Base-by-base conservation (phyloP, 2,888 invertebrate genomes). In the Synanthedon andrenaeformis region DNA sequence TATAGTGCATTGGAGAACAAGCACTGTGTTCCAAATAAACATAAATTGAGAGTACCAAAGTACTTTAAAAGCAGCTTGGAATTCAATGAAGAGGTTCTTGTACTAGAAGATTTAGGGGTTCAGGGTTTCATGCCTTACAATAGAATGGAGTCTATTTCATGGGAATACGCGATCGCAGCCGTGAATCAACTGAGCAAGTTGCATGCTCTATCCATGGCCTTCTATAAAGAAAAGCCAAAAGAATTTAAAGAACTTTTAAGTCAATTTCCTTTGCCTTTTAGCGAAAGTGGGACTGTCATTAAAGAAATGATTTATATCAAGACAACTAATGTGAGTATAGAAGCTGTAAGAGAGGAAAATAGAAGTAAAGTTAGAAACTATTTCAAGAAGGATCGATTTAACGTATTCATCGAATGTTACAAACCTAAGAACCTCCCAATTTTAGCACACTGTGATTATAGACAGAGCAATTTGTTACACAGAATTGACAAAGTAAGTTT, bases 171-270 rank as follows among this genome's bases (percentile, higher is more conserved):
- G 0, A 51, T 63, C 0, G 52, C 59, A 14, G 58, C 69, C 3
- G 54, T 72, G 1, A 58, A 63, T 48, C 63, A 62, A 14, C 53
- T 76, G 45, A 75, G 73, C 0, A 72, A 69, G 56, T 65, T 74
- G 6, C 78, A 79, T 58, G 77, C 76, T 0, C 54, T 76, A 3
- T 74, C 77, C 0, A 65, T 76, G 17, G 76, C 74, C 0, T 65
- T 67, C 53, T 59, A 58, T n/a, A 62, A 65, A 41, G 65, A 69
- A 42, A 14, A 67, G 13, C 74, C 72, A 3, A 63, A 70, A 23
- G 59, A 59, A 13, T 78, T 67, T 56, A 52, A 59, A 2, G 49
- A 52, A 19, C 13, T 61, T n/a, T 10, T 35, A 12, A 45, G 17
- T 8, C 10, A 23, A 10, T 28, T 41, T 19, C 10, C 8, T 12